Percentiles rank a stretch among this genome's conserved stretches.
Evolutionary conservation across 2,113 vertebrate species (phyloP).

Genomic region (Azemiops feae): DNA sequence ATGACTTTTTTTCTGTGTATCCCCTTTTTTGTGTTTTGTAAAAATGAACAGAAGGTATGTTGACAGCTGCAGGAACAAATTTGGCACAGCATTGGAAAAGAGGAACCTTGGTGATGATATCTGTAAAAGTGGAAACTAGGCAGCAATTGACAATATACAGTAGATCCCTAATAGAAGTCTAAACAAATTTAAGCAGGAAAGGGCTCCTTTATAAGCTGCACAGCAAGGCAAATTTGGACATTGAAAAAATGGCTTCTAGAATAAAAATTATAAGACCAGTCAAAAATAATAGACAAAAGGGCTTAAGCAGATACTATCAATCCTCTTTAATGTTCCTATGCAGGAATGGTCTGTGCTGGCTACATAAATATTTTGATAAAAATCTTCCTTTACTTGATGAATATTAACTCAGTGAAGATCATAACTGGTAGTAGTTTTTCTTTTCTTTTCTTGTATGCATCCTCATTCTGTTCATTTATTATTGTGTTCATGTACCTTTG

Average conservation of each 20-base stretch:
- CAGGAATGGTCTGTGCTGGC: neutral
- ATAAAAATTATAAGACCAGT: neutral
- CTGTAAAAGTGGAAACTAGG: neutral
- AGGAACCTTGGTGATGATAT: neutral
- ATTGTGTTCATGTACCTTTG: neutral
- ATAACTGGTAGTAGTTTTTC: neutral
- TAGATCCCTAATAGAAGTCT: neutral
- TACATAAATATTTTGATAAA: neutral
- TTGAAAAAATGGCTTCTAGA: neutral
- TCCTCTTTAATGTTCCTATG: neutral
- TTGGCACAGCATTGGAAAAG: neutral
- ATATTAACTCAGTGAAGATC: neutral
- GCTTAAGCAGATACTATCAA: neutral
- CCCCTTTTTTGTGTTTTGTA: neutral
- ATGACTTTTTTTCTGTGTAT: neutral
- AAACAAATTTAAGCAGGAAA: neutral
- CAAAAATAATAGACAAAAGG: neutral
- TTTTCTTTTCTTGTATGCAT: neutral
- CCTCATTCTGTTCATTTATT: neutral
- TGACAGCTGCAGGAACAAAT: neutral
- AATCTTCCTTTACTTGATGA: neutral
- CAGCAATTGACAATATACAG: neutral
- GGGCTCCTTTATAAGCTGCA: neutral
- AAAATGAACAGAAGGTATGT: neutral
- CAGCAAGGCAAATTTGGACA: neutral